Evolutionary conservation across 1,140 invertebrate genomes (phyloP).

Genomic region (Lutraria rhynchaena): DNA sequence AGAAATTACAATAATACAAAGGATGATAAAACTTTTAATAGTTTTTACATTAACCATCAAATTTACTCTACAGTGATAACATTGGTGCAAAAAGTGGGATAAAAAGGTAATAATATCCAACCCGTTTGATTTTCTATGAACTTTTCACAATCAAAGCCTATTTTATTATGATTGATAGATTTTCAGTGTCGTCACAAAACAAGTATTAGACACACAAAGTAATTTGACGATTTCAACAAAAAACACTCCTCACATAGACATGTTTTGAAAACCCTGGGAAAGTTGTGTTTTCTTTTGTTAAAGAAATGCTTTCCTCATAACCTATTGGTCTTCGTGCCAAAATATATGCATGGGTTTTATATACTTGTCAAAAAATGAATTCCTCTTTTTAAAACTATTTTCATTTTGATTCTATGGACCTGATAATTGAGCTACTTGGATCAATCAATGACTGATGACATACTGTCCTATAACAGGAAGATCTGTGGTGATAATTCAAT

Average conservation of each 20-base stretch:
- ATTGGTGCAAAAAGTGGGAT: no score
- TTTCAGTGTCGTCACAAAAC: background rate
- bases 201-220: slow-evolving; percentile 19
- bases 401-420: no score
- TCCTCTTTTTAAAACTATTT: background rate
- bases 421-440: no score
- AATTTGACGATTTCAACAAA: slow-evolving; percentile 5
- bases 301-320: slow-evolving; percentile 14
- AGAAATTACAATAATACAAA: no score
- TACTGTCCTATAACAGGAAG: no score
- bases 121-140: slow-evolving; percentile 15
- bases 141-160: slow-evolving; percentile 8
- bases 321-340: slow-evolving; percentile 16
- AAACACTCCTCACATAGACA: background rate
- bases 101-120: slow-evolving; percentile 19
- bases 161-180: slow-evolving; percentile 15
- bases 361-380: slow-evolving; percentile 1
- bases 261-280: slow-evolving; percentile 34
- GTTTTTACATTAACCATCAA: no score
- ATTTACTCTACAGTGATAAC: no score
- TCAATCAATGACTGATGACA: no score
- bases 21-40: no score
- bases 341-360: slow-evolving; percentile 1
- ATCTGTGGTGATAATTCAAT: no score
- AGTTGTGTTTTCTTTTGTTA: slow-evolving; percentile 29